phyloP scores from a whole-genome alignment of 1,140 invertebrate species.

The Drosophila repleta region DNA sequence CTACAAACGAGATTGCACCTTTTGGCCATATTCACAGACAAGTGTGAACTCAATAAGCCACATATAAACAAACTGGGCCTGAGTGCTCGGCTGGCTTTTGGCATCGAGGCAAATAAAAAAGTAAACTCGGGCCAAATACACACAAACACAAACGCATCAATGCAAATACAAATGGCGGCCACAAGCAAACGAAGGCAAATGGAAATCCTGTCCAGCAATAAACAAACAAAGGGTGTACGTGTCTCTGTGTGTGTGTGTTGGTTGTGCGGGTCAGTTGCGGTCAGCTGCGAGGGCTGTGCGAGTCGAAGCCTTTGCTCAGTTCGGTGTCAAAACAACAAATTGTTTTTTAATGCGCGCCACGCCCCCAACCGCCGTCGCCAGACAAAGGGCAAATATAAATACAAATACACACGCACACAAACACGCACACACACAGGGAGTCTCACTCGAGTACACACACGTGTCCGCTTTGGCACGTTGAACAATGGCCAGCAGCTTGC shows the following conservation, averaged over 20 bases:
- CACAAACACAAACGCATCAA: conserved; percentile 9
- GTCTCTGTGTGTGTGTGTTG: conserved; percentile 15
- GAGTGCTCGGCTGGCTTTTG: conserved; percentile 6
- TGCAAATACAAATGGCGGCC: conserved; percentile 3
- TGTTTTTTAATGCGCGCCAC: conserved; percentile 35
- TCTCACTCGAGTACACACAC: conserved; percentile 11
- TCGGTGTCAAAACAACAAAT: conserved; percentile 44
- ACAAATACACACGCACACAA: conserved; percentile 8
- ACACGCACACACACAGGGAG: conserved; percentile 14
- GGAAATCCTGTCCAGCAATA: conserved; percentile 24
- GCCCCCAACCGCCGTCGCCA: conserved; percentile 4
- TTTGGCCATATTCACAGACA: not conserved
- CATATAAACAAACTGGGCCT: conserved; percentile 2
- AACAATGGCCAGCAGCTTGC: conserved; percentile 19
- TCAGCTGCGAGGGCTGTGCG: conserved; percentile 4
- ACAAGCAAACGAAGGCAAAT: conserved; percentile 15
- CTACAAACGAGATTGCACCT: not conserved
- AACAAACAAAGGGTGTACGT: conserved; percentile 11
- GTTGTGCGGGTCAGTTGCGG: conserved; percentile 41
- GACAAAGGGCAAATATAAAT: conserved; percentile 37
- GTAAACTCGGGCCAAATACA: conserved; percentile 13
- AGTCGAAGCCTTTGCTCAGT: conserved; percentile 21
- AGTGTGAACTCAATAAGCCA: conserved; percentile 13
- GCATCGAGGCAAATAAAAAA: conserved; percentile 1
- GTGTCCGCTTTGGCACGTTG: conserved; percentile 1